Base-by-base conservation (phyloP, 1,140 invertebrate genomes). In the Leptoteleia sp. region DNA sequence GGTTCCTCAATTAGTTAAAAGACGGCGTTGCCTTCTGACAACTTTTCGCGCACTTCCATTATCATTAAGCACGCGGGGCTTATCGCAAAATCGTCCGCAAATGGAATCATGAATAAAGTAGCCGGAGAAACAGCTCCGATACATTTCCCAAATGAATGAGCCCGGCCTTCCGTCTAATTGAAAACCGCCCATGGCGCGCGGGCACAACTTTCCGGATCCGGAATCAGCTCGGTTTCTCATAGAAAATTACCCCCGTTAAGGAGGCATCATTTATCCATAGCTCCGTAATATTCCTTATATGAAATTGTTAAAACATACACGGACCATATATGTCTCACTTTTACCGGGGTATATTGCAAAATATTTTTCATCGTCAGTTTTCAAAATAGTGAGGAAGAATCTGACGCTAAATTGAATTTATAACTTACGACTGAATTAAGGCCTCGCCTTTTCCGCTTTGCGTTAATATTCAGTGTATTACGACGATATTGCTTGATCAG, bases 71-170 rank as follows among this genome's bases (percentile, higher is more conserved):
- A 27, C 35, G 38, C n/a, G 54, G 54, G 54, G 38, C 38, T 54
- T 65, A 54, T 43, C 37, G 13, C 33, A 11, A 40, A 62, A 62
- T 38, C 12, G 29, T 25, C n/a, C 45, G n/a, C 25, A 35, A 38
- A 65, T 65, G 29, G 38, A 45, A 45, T 65, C 47, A 65, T 52
- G 48, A 54, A 27, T 43, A 33, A 33, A 54, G 31, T 17, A 48
- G 45, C 15, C 19, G 9, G 17, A 45, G 40, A 59, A 45, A 59
- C 29, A 13, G 37, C 15, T 31, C n/a, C 40, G 29, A 59, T 59
- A 59, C 55, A 35, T 59, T 59, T 45, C 40, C 55, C 27, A 61
- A 61, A 33, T 43, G 54, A 33, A 17, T 11, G 17, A 61, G 25
- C 54, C n/a, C 50, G 13, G 15, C 22, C 11, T 27, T 3, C 42